Base-by-base conservation (phyloP, 2,113 vertebrate genomes). In the Aegithalos caudatus region DNA sequence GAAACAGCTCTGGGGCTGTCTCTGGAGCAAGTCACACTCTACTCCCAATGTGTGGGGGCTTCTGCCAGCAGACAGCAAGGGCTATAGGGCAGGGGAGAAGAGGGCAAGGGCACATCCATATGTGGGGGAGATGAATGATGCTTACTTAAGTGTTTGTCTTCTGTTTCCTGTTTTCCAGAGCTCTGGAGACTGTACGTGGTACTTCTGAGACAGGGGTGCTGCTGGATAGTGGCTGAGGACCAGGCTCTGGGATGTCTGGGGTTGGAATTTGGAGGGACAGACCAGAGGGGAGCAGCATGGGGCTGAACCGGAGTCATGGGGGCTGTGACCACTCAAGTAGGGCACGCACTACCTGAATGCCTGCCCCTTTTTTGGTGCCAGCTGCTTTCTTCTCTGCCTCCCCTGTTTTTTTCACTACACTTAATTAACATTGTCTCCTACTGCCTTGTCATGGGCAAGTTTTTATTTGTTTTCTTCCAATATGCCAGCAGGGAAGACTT, bases 91-190 rank as follows among this genome's bases (percentile, higher is more conserved):
- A 51, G 27, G 12, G 45, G 4, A 71, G 12, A 64, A 42, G 15
- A 65, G 12, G 8, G 10, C 44, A 67, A 71, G n/a, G 15, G 13
- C 24, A 37, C 0, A 0, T 42, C 6, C 2, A 1, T 14, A 1
- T 31, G 8, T 54, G 7, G 5, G 37, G 28, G 13, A 77, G 20
- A 56, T 23, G 11, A n/a, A 31, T 40, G 44, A 28, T 56, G 19
- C 38, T 81, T 51, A 37, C 16, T 27, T 14, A 73, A 61, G 48
- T 8, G 11, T 79, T 71, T 66, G n/a, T 37, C 45, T 83, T 70
- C 12, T 28, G 2, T 37, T 86, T 69, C 25, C 25, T 42, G 1
- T 54, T 90, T 70, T 51, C 38, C 8, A 3, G 56, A 48, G 25
- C 4, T n/a, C 67, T 76, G n/a, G 33, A 71, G 19, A 16, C 5